Base-by-base conservation (phyloP, 1,140 invertebrate genomes). In the Macrocentrus cingulum region DNA sequence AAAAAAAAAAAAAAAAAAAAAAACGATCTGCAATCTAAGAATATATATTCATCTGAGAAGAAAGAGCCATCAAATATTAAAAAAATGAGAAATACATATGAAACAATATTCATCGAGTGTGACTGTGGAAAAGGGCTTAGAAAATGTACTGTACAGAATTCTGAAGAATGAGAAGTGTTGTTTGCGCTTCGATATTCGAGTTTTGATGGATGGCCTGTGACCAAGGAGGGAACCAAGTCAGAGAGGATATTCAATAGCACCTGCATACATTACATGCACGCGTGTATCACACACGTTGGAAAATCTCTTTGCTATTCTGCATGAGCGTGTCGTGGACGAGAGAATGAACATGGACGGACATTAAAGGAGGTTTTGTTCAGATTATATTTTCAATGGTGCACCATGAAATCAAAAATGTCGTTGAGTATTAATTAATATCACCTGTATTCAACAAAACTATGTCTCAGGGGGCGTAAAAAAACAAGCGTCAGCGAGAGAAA, bases 141-240 rank as follows among this genome's bases (percentile, higher is more conserved):
- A 6, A 6, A 19, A 19, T 19, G 44, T 46, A 46, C 22, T 57
- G 44, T 29, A 23, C 34, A 59, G 56, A 46, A 57, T 42, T 58
- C 23, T 42, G 29, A 19, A 34, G 16, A 6, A 41, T 5, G 16
- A 19, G 13, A 19, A 19, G 15, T 44, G 42, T 50, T 32, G 1
- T 50, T n/a, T n/a, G 19, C 8, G 46, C 1, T 41, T 39, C 51
- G 56, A 62, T 59, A 64, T 59, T 59, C 41, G 52, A 63, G 57
- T 51, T 32, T 64, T 64, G 60, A 64, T 64, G 59, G 63, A 64
- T 64, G 60, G 61, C 48, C 52, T 56, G 53, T 46, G 52, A 46
- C 16, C 32, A 36, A 25, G n/a, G n/a, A n/a, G 23, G 41, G 16
- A 39, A 25, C 19, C 25, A 25, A 25, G 42, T 23, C 48, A 50